Base-by-base conservation (phyloP, 2,888 invertebrate genomes). In the Oscheius sp. region DNA sequence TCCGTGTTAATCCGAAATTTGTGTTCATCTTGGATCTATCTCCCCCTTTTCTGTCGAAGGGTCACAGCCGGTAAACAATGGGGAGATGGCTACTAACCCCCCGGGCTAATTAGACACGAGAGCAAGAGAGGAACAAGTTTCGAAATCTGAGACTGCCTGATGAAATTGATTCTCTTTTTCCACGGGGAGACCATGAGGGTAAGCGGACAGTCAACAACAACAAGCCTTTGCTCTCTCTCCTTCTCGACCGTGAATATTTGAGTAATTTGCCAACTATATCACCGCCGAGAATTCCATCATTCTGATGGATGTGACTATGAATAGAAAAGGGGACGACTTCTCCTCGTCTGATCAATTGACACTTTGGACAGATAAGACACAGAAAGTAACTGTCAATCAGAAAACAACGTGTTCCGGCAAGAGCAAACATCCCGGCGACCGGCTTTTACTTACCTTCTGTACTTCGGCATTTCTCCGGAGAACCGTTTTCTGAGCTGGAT, bases 391-490 rank as follows among this genome's bases (percentile, higher is more conserved):
- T 55, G 55, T 55, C 55, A 55, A 55, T 55, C 55, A 13, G 21
- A 49, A 16, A 49, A 49, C n/a, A 49, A 49, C 49, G 16, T 16
- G 49, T 49, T 49, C 49, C 49, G 21, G 35, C 5, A 43, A 61
- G 41, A 41, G 58, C 27, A 35, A 58, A 27, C 35, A 29, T n/a
- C 29, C 55, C 58, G 27, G 29, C 13, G 29, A 27, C 9, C 13
- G 13, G 16, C 13, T n/a, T n/a, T n/a, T n/a, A n/a, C n/a, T 9
- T 25, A 16, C n/a, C 27, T 58, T 25, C 35, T 35, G 35, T 35
- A 35, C 35, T 25, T n/a, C 58, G 25, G 25, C 52, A 66, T 35
- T 66, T 66, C 29, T 69, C 69, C 13, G 55, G 56, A 43, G 69
- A 69, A 29, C 55, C 18, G 25, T 56, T 21, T n/a, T 58, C 56